Base-by-base conservation (phyloP, 2,888 invertebrate genomes). In the Lysandra coridon region DNA sequence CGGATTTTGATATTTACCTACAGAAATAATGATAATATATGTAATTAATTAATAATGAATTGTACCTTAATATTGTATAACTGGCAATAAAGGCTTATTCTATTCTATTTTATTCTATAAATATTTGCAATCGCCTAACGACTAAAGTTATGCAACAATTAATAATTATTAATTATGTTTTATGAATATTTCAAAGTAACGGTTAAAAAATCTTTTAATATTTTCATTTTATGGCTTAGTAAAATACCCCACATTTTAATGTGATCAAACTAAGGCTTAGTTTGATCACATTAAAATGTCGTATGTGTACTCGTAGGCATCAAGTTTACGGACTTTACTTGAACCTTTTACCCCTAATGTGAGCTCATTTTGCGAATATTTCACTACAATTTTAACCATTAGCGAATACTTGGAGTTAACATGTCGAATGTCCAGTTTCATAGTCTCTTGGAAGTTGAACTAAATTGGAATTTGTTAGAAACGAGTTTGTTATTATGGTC, bases 351-450 rank as follows among this genome's bases (percentile, higher is more conserved):
- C 33, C 37, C 33, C 14, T 69, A 69, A 69, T 37, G 69, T 69
- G 17, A 69, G 69, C 69, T 37, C 14, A 37, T 69, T 69, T 69
- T 69, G 69, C 69, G 33, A 69, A 69, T 69, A 69, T 33, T 69
- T 69, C 69, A 14, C 69, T 6, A 69, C 69, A 69, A 69, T 69
- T 69, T 69, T 4, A 33, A 69, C 69, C 69, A 69, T 69, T 69
- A 69, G 1, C 33, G 14, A 69, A 69, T 33, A 69, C 69, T 69
- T 69, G 33, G 33, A 33, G 69, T 37, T 6, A 2, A 37, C 17
- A 37, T 33, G 37, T 69, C 33, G 14, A 69, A 69, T 14, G 69
- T 69, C 69, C 37, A 69, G 69, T 69, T 69, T 33, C 33, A 14
- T 33, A 69, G 14, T 37, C 33, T 37, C 6, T 4, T 69, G 5